Evolutionary conservation across 2,113 vertebrate genomes (phyloP).

Genomic region (Donacobius atricapilla): DNA sequence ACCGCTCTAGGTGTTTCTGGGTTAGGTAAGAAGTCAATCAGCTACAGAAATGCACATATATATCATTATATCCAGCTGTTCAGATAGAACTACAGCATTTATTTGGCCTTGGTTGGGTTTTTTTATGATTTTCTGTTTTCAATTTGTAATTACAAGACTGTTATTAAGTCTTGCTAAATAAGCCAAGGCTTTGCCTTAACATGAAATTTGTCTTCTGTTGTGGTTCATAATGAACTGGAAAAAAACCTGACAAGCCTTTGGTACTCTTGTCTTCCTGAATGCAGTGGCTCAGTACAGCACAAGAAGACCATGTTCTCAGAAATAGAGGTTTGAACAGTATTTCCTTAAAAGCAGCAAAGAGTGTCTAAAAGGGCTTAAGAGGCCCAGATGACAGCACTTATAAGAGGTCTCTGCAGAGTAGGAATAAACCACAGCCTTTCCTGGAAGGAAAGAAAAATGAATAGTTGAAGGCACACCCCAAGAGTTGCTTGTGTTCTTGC

Average conservation of each 20-base stretch:
- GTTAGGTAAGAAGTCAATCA: background rate
- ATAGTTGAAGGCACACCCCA: background rate
- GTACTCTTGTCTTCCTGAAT: background rate
- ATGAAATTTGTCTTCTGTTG: background rate
- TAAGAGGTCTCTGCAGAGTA: background rate
- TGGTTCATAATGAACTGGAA: background rate
- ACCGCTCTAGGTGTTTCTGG: background rate
- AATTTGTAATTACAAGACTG: background rate
- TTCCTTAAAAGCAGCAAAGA: background rate
- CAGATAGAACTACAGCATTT: background rate
- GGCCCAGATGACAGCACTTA: background rate
- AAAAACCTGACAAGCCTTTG: background rate
- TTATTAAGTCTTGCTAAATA: background rate
- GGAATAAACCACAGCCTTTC: background rate
- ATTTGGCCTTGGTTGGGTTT: background rate
- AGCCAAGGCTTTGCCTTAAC: background rate
- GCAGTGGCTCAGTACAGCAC: rapidly evolving
- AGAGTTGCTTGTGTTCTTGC: background rate
- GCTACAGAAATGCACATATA: background rate
- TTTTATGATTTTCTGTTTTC: background rate
- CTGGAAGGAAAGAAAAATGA: background rate
- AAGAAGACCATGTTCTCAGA: background rate
- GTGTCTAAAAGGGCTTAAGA: background rate
- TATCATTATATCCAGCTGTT: background rate
- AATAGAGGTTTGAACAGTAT: background rate